Conservation (phyloP, 35 echinoderm and acorn worm species). For the Diadema setosum region DNA sequence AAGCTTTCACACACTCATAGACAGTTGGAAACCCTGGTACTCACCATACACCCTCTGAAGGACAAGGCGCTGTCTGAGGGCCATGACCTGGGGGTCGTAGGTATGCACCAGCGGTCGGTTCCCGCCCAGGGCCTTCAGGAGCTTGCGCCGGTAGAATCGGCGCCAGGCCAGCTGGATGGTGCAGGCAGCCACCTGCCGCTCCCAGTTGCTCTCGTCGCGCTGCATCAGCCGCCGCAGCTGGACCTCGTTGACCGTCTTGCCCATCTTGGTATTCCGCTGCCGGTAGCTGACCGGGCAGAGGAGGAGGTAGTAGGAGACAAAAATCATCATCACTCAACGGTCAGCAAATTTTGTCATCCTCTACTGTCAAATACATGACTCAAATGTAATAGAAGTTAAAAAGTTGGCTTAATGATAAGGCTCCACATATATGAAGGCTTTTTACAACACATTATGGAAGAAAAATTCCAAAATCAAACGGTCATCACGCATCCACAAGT, state of each 20-base stretch:
- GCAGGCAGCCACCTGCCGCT: constrained; percentile 44
- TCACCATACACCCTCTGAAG: constrained; percentile 59
- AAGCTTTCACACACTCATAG: no score
- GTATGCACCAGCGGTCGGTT: constrained; percentile 29
- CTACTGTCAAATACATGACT: no score
- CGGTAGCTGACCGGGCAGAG: neutral
- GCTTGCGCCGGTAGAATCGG: neutral
- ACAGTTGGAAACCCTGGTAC: no score
- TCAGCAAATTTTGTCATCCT: no score
- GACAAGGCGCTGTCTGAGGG: constrained; percentile 19
- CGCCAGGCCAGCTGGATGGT: constrained; percentile 39
- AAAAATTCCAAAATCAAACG: no score
- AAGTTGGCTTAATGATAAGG: no score
- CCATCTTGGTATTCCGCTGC: neutral
- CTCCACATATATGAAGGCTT: no score
- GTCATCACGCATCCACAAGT: no score
- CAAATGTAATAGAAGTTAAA: no score
- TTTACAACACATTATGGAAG: no score
- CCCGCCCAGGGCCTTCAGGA: constrained; percentile 7
- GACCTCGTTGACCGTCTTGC: neutral
- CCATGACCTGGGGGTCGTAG: constrained; percentile 37
- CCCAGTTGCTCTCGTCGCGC: constrained; percentile 21
- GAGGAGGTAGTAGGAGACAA: neutral
- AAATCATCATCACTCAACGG: no score
- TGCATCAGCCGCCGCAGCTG: neutral